Conservation (phyloP, 2,113 vertebrate genomes). For the Strix aluco region DNA sequence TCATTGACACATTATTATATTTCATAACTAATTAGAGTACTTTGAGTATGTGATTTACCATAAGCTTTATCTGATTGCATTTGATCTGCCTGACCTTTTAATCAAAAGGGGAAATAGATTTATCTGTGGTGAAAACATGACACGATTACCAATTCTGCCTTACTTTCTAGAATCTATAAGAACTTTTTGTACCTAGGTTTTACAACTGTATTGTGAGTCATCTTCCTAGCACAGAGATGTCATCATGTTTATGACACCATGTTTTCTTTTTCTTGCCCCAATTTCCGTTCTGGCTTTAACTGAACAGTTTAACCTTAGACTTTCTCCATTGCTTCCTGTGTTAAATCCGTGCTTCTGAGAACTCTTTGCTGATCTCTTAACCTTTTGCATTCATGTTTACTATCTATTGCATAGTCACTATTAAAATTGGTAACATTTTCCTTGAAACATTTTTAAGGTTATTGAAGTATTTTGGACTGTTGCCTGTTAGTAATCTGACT, state of each 20-base stretch:
- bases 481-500: background rate
- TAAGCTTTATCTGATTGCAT: background rate
- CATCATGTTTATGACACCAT: background rate
- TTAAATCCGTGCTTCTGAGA: background rate
- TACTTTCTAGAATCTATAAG: background rate
- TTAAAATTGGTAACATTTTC: constrained; percentile 14
- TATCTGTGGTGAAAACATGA: background rate
- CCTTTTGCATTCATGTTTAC: background rate
- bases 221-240: background rate
- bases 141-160: background rate
- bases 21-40: background rate
- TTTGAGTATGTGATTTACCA: background rate
- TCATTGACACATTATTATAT: background rate
- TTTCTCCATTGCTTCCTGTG: background rate
- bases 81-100: background rate
- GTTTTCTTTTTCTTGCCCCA: constrained; percentile 23
- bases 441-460: constrained; percentile 24
- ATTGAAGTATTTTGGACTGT: background rate
- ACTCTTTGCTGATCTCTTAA: background rate
- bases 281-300: constrained; percentile 19
- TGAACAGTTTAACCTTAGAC: background rate
- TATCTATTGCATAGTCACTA: background rate
- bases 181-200: constrained; percentile 15
- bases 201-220: constrained; percentile 6
- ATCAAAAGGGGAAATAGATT: background rate